phyloP scores from a whole-genome alignment of 2,888 invertebrate species.

The Syrista parreyssii region DNA sequence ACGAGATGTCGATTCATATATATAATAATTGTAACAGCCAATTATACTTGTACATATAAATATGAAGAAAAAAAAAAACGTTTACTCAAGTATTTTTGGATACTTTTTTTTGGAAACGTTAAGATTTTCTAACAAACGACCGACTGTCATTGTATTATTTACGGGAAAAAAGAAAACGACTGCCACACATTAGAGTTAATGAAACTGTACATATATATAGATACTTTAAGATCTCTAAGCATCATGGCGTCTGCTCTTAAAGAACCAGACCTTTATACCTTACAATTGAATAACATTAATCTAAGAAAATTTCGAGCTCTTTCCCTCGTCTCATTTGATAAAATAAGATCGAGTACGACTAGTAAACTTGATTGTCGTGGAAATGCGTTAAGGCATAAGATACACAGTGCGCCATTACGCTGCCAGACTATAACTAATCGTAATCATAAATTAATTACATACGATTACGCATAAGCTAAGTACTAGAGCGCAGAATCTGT shows the following conservation, averaged over 20 bases:
- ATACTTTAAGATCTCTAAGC: not conserved
- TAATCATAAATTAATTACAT: not conserved
- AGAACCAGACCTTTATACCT: not conserved
- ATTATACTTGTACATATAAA: not conserved
- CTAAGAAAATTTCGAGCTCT: not conserved
- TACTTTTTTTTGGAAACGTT: not conserved
- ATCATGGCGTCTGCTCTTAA: not conserved
- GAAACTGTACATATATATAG: not conserved
- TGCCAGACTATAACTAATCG: not conserved
- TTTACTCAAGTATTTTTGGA: not conserved
- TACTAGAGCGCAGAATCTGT: conserved; percentile 15
- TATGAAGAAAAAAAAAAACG: not conserved
- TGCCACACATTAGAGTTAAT: not conserved
- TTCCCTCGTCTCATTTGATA: not conserved
- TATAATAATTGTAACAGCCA: not conserved
- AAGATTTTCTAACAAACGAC: not conserved
- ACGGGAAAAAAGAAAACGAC: not conserved
- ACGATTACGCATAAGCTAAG: not conserved
- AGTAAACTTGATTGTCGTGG: no score
- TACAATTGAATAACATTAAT: not conserved
- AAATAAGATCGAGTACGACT: no score
- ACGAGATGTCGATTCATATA: not conserved
- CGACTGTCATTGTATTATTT: not conserved
- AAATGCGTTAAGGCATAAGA: no score
- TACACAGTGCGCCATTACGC: not conserved